These are phyloP conservation scores for Mustelus asterias DNA, from an alignment of 2,113 vertebrate species.

Conservation along the genomic window DNA sequence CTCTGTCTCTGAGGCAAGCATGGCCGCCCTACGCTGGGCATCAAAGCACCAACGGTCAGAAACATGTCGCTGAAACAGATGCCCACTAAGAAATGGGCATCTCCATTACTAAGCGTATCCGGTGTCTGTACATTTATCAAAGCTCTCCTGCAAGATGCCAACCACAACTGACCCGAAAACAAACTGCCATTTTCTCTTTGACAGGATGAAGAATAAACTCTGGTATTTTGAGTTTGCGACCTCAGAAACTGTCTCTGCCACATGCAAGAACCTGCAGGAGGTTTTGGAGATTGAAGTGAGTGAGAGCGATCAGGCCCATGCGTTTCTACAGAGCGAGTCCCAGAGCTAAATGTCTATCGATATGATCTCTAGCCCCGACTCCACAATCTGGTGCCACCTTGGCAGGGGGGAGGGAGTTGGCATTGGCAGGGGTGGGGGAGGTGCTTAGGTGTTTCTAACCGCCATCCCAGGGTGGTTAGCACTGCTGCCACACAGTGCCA, in stretches of 20 bases:
- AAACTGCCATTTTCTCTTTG: neutral
- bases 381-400: neutral
- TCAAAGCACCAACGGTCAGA: too few species aligned
- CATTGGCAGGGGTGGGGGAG: neutral
- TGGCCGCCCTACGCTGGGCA: too few species aligned
- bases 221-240: conserved; percentile 92
- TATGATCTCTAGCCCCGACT: neutral
- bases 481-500: too few species aligned
- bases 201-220: conserved; percentile 85
- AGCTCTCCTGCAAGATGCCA: neutral
- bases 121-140: neutral
- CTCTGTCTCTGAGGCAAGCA: too few species aligned
- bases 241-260: conserved; percentile 81
- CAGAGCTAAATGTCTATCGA: neutral
- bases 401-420: too few species aligned
- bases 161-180: neutral
- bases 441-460: too few species aligned
- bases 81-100: neutral
- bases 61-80: neutral
- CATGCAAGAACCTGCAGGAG: conserved; percentile 79
- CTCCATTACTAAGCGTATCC: neutral
- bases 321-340: too few species aligned
- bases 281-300: conserved; percentile 71
- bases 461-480: too few species aligned
- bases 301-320: neutral